Evolutionary conservation across 2,888 invertebrate genomes (phyloP).

Genomic region (Selenia dentaria): DNA sequence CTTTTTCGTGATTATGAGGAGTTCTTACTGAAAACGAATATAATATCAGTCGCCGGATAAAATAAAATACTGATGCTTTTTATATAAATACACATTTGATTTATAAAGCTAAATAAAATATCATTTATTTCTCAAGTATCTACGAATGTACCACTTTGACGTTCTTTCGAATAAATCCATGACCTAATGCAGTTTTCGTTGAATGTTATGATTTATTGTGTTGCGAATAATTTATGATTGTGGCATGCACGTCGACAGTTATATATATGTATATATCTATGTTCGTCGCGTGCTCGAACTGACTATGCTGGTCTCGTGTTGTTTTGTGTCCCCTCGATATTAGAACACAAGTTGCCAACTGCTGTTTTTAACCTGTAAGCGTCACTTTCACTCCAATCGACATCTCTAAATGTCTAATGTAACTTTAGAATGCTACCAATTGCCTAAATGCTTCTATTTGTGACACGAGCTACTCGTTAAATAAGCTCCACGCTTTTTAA

Average conservation of each 20-base stretch:
- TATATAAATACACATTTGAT: too few relatives aligned
- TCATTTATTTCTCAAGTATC: background rate
- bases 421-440: constrained; percentile 25
- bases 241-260: constrained; percentile 26
- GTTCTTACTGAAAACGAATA: too few relatives aligned
- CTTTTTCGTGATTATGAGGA: too few relatives aligned
- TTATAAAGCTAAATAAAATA: too few relatives aligned
- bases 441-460: constrained; percentile 29
- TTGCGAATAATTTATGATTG: constrained; percentile 24
- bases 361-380: constrained; percentile 43
- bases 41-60: too few relatives aligned
- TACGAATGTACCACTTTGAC: constrained; percentile 1
- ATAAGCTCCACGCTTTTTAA: constrained; percentile 52
- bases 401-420: constrained; percentile 22
- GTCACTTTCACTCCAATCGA: constrained; percentile 31
- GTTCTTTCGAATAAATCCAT: constrained; percentile 9
- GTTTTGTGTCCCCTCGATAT: constrained; percentile 39
- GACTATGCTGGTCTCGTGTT: constrained; percentile 28
- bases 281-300: constrained; percentile 47
- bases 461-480: constrained; percentile 38
- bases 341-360: constrained; percentile 43
- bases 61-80: too few relatives aligned
- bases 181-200: constrained; percentile 8
- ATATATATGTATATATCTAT: too few relatives aligned
- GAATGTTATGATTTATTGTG: constrained; percentile 22